Evolutionary conservation across 1,140 invertebrate genomes (phyloP).

Genomic region (Brachionus paranguensis): DNA sequence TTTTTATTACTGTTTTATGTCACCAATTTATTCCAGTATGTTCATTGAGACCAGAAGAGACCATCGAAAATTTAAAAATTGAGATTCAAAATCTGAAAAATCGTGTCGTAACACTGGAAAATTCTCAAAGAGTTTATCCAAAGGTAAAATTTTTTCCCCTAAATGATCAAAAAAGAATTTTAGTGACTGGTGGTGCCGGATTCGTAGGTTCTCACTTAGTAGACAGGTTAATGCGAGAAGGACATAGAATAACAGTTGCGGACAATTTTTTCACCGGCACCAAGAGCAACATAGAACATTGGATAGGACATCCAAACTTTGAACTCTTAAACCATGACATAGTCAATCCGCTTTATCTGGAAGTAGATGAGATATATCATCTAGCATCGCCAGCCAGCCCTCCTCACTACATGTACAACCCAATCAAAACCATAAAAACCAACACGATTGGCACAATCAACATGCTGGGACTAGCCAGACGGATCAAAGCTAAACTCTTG

Average conservation of each 20-base stretch:
- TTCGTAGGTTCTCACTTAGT: conserved; percentile 98
- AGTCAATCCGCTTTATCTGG: conserved; percentile 92
- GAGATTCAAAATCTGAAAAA: neutral
- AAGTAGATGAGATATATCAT: conserved; percentile 99
- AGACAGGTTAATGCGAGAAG: conserved; percentile 85
- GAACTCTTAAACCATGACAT: conserved; percentile 98
- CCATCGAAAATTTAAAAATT: neutral
- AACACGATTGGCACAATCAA: conserved; percentile 99
- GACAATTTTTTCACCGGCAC: conserved; percentile 98
- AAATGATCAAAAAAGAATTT: conserved; percentile 72
- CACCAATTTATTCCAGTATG: neutral
- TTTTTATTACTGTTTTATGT: neutral
- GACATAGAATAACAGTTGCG: conserved; percentile 94
- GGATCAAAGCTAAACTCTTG: conserved; percentile 84
- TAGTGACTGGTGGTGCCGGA: conserved; percentile 93
- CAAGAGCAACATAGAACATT: conserved; percentile 93
- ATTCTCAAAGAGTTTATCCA: conserved; percentile 19
- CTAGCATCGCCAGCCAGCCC: conserved; percentile 95
- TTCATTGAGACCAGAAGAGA: neutral
- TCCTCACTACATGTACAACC: conserved; percentile 99
- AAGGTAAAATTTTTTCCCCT: conserved; percentile 37
- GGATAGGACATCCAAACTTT: conserved; percentile 98
- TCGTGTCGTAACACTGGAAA: neutral
- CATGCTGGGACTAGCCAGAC: conserved; percentile 84
- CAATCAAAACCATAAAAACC: conserved; percentile 98